These are phyloP conservation scores for Folsomia manolachei DNA, from an alignment of 2,888 invertebrate species.

Conservation along the genomic window DNA sequence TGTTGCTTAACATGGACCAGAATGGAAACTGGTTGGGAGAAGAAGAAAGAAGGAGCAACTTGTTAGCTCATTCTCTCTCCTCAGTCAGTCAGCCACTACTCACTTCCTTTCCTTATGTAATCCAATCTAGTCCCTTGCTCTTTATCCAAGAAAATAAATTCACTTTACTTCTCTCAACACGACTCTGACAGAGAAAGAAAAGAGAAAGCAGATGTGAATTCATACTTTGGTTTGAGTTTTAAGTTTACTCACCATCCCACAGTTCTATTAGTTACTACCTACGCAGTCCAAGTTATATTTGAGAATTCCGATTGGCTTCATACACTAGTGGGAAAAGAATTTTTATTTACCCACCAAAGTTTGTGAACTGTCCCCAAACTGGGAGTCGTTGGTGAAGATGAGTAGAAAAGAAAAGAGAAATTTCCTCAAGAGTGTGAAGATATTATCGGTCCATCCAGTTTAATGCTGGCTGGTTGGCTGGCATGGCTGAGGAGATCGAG, in stretches of 20 bases:
- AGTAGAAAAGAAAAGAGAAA: neutral
- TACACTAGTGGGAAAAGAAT: neutral
- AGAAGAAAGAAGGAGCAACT: too few species aligned
- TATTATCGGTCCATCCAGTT: neutral
- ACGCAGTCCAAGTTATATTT: too few species aligned
- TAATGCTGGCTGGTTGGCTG: too few species aligned
- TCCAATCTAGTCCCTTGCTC: constrained; percentile 5
- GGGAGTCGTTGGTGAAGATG: neutral
- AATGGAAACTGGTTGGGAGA: too few species aligned
- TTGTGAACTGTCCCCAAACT: neutral
- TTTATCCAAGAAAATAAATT: constrained; percentile 17
- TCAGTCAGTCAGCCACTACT: constrained; percentile 18
- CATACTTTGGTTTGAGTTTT: too few species aligned
- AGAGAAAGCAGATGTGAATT: neutral
- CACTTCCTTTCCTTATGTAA: constrained; percentile 33
- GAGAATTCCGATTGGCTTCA: too few species aligned
- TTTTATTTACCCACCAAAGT: neutral
- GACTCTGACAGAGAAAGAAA: too few species aligned
- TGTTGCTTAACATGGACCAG: too few species aligned
- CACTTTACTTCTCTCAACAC: constrained; percentile 3
- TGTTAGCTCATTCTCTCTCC: neutral
- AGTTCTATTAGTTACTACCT: too few species aligned
- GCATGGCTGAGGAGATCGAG: too few species aligned
- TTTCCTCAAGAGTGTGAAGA: neutral
- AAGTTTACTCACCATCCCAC: too few species aligned